Evolutionary conservation across 2,113 vertebrate genomes (phyloP).

Genomic region (Triplophysa tibetana): DNA sequence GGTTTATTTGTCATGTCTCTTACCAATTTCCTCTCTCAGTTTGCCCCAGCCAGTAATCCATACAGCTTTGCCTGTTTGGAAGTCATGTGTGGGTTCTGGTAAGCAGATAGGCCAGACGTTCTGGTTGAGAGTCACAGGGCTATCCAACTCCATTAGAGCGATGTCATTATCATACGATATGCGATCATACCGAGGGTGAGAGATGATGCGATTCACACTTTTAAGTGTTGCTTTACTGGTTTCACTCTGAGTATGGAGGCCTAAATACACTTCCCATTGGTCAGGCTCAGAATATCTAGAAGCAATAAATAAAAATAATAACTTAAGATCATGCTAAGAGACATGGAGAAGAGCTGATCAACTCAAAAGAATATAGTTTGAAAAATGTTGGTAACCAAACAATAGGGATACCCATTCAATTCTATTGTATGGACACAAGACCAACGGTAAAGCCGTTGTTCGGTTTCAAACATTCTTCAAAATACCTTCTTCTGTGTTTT

Average conservation of each 20-base stretch:
- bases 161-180: constrained; percentile 85
- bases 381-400: too few relatives aligned
- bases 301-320: background rate
- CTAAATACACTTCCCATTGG: constrained; percentile 83
- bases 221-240: constrained; percentile 48
- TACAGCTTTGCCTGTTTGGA: constrained; percentile 77
- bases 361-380: too few relatives aligned
- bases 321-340: background rate
- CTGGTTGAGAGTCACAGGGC: constrained; percentile 68
- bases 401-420: too few relatives aligned
- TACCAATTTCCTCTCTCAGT: constrained; percentile 79
- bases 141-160: constrained; percentile 84
- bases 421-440: too few relatives aligned
- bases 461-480: too few relatives aligned
- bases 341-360: background rate
- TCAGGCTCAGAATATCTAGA: constrained; percentile 75
- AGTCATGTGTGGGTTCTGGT: constrained; percentile 75
- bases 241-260: constrained; percentile 78
- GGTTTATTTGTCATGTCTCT: background rate
- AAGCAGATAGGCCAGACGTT: constrained; percentile 86
- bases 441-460: too few relatives aligned
- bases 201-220: constrained; percentile 76
- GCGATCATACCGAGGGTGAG: constrained; percentile 79
- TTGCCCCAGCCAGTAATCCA: constrained; percentile 94
- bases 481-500: too few relatives aligned